Conservation (phyloP, 2,113 vertebrate species). For the Eurystomus gularis region DNA sequence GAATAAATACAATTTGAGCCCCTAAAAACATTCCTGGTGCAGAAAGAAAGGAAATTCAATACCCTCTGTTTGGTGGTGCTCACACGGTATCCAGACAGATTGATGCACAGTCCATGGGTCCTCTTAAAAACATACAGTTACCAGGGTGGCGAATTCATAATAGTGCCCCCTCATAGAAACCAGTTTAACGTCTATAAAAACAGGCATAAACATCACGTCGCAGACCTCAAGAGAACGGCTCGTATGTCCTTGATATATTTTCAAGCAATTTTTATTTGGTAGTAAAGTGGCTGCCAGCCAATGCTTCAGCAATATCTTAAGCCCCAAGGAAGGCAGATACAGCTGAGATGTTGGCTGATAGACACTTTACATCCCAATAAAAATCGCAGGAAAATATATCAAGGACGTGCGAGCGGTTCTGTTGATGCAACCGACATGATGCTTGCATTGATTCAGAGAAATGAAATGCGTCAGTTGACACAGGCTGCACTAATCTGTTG, state of each 20-base stretch:
- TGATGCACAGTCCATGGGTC: background rate
- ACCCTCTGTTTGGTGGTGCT: background rate
- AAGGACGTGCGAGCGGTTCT: conserved; percentile 33
- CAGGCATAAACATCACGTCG: conserved; percentile 25
- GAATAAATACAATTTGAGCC: background rate
- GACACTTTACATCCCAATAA: conserved; percentile 51
- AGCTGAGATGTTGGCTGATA: conserved; percentile 36
- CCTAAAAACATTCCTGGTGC: background rate
- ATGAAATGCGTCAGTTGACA: background rate
- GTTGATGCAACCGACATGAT: background rate
- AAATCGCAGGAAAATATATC: conserved; percentile 56
- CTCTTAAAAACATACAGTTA: background rate
- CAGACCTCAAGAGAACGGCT: background rate
- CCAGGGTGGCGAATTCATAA: background rate
- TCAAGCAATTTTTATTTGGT: conserved; percentile 59
- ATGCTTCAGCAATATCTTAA: conserved; percentile 52
- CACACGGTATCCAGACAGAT: background rate
- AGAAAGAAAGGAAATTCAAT: background rate
- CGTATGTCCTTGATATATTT: conserved; percentile 49
- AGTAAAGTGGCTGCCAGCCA: conserved; percentile 61
- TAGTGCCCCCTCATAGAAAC: background rate
- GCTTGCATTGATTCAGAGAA: conserved; percentile 36
- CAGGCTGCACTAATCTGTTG: background rate
- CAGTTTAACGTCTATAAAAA: conserved; percentile 38
- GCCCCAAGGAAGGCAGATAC: conserved; percentile 56